These are phyloP conservation scores for Muscina levida DNA, from an alignment of 2,888 invertebrate species.

Conservation along the genomic window DNA sequence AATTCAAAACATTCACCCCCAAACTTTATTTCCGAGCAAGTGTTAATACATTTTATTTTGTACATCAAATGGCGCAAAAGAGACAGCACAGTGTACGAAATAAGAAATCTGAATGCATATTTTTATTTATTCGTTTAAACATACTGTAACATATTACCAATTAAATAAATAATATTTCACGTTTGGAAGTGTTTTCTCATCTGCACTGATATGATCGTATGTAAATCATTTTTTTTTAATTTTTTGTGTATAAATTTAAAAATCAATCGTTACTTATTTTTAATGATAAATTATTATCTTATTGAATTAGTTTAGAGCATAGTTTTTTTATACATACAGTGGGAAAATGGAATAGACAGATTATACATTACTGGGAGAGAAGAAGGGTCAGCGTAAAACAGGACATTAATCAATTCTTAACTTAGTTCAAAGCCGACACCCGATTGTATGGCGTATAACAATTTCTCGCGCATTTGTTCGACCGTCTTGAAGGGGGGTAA, in stretches of 20 bases:
- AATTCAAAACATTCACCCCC: no score
- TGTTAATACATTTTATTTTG: no score
- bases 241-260: slow-evolving; percentile 21
- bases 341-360: slow-evolving; percentile 23
- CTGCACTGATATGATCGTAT: slow-evolving; percentile 51
- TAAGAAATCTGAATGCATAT: slow-evolving; percentile 40
- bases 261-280: slow-evolving; percentile 16
- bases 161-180: slow-evolving; percentile 44
- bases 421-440: slow-evolving; percentile 98
- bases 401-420: slow-evolving; percentile 80
- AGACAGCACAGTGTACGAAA: background rate
- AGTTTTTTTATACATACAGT: slow-evolving; percentile 27
- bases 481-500: slow-evolving; percentile 93
- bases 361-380: slow-evolving; percentile 2
- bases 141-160: slow-evolving; percentile 47
- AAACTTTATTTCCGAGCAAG: no score
- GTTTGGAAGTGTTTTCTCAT: slow-evolving; percentile 33
- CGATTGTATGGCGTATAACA: slow-evolving; percentile 95
- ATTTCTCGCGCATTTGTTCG: slow-evolving; percentile 88
- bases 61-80: background rate
- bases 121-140: slow-evolving; percentile 62
- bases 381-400: slow-evolving; percentile 35
- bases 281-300: slow-evolving; percentile 32
- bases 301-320: slow-evolving; percentile 34
- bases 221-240: slow-evolving; percentile 35